Base-by-base conservation (phyloP, 1,140 invertebrate species). In the Pogonognathellus flavescens region DNA sequence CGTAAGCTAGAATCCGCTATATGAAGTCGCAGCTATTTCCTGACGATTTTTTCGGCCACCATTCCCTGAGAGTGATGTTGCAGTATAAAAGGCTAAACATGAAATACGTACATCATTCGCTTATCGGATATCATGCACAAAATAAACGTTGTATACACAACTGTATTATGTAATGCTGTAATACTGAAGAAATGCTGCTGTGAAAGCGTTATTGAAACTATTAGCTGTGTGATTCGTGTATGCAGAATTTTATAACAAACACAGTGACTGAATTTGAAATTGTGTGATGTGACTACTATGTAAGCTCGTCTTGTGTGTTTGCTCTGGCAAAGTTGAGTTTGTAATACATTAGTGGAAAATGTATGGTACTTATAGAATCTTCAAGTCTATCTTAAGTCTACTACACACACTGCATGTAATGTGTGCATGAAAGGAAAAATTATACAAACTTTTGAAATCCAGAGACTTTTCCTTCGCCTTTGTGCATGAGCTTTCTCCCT, bases 381-480 rank as follows among this genome's bases (percentile, higher is more conserved):
- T 76, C 31, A 76, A 76, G 31, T n/a, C 31, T 72, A 72, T 22
- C 14, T 16, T 50, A 76, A 76, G 70, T 76, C 70, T 31, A 49
- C 70, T 49, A 49, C 70, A 76, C 70, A 76, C 70, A 76, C 31
- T 49, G 70, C 70, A 76, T 76, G 70, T 76, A 49, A 50, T 76
- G 31, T 50, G 62, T 13, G 70, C 31, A 76, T 41, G 70, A 76
- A 76, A 76, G 70, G 41, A 31, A 76, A 70, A 76, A 76, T 76
- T 76, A 76, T 76, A 76, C 70, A 76, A 76, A 76, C 70, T 76
- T 76, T 76, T 76, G 31, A 76, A 76, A 76, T 76, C 70, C 70
- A 25, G 14, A 76, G 70, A 76, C 70, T 76, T 76, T 76, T 76
- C 70, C 70, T 76, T 76, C 70, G 70, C 70, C 41, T 76, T 76